Evolutionary conservation across 2,888 invertebrate species (phyloP), one percentile per base, ranked within the genome.

Genomic region (Plagodis pulveraria): DNA sequence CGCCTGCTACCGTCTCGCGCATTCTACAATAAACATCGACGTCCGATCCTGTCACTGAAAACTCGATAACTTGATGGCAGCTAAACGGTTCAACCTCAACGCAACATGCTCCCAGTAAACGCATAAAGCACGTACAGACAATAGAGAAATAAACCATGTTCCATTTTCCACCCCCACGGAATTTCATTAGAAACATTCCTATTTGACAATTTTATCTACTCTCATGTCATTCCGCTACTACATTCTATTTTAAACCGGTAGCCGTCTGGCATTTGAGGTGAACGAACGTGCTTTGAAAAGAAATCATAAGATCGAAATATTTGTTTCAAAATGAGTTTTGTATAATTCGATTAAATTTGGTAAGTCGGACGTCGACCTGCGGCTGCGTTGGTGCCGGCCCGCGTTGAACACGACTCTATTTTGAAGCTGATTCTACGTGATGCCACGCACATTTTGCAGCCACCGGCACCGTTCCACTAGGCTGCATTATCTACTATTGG

Each of bases 111-210:
- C 63, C 46, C 58, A 41, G 58, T 57, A 63, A 63, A 61, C 61
- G 62, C 65, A 83, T 81, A 80, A 83, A 83, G 73, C 83, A 78
- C 75, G 73, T 76, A 78, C 72, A 76, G 81, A 90, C 89, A 90
- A 89, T 89, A 85, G 87, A 79, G 78, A 84, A 83, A 89, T 89
- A 89, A 89, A 90, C 80, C 71, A 83, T 77, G 78, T 83, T 78
- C 76, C 62, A 79, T 81, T 82, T 83, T 72, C 77, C 81, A 83
- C 83, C 80, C 83, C 77, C 76, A 81, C 81, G 72, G 63, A 76
- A 79, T 68, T 71, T 65, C 63, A 74, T 69, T 66, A 72, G 65
- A 74, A 81, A 77, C 77, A 78, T 79, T 75, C 67, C 69, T 74
- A 67, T 71, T 72, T 66, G 72, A 76, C 74, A 75, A 75, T 70